Evolutionary conservation across 2,113 vertebrate genomes (phyloP), one percentile per base, ranked within the genome.

Genomic region (Thunnus thynnus): DNA sequence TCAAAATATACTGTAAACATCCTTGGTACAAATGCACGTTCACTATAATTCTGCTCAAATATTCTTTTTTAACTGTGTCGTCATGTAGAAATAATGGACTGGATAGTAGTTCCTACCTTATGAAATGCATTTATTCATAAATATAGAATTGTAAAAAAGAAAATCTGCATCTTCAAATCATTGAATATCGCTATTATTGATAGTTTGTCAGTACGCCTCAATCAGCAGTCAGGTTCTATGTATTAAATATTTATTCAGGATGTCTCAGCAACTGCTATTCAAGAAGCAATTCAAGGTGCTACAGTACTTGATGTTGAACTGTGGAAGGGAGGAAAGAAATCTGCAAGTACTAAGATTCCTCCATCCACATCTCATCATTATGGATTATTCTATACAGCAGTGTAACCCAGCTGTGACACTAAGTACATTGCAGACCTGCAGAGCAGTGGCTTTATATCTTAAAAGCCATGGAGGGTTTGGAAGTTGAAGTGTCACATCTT

Each of bases 241-340:
- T 16, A 20, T 72, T 56, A 36, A 80, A 80, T 68, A 72, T 69
- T 64, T 41, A 41, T 80, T 46, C 67, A 52, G 22, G 51, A 57
- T 52, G 22, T 57, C 17, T 51, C 51, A 32, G 54, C 9, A 18
- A 41, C 6, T 41, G 66, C 51, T 30, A 41, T 25, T 69, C 14
- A 27, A 22, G 41, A 30, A 30, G 22, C 64, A 64, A 51, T 70
- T 48, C 13, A 72, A 17, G 50, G 18, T 48, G 66, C 62, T 62
- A 17, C 5, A 9, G 36, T 41, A 41, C 16, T 27, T 4, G 0
- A 16, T 18, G 25, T 32, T 14, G 9, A 41, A 20, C 47, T 16
- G 11, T 4, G 4, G 54, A 47, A 48, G 62, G 36, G 30, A 36
- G 25, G 8, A 52, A 66, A 17, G 50, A 63, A 56, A 51, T 13